Percentiles rank a stretch among this genome's conserved stretches.
These are phyloP conservation scores for Goniozus legneri DNA, from an alignment of 1,140 invertebrate genomes.

Conservation along the genomic window DNA sequence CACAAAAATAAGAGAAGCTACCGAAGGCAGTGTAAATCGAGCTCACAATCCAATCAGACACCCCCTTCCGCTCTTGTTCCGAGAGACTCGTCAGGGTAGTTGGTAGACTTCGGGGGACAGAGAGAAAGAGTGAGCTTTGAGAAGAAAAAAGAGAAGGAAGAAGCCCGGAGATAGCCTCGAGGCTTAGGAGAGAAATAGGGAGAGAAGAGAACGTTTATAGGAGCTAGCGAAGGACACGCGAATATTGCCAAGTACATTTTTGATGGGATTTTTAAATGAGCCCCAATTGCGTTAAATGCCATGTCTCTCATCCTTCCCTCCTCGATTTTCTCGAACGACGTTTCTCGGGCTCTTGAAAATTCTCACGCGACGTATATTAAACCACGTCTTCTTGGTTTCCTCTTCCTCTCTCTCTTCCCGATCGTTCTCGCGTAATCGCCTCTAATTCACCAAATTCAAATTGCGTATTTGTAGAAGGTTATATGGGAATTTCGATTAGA, in stretches of 20 bases:
- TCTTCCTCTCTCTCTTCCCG: not conserved
- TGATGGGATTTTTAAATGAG: conserved; percentile 55
- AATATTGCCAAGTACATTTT: conserved; percentile 45
- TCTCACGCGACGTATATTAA: conserved; percentile 22
- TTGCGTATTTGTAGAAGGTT: too few relatives aligned
- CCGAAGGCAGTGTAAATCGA: conserved; percentile 45
- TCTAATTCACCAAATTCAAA: too few relatives aligned
- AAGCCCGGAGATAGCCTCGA: not conserved
- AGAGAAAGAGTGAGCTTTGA: conserved; percentile 8
- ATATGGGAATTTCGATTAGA: too few relatives aligned
- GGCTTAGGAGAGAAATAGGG: conserved; percentile 1
- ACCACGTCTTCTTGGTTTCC: not conserved
- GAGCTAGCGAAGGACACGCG: conserved; percentile 15
- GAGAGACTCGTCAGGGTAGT: conserved; percentile 16
- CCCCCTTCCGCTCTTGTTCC: conserved; percentile 13
- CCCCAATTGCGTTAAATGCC: conserved; percentile 49
- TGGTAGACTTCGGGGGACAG: conserved; percentile 9
- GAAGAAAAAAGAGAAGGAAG: conserved; percentile 6
- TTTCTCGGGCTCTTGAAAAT: conserved; percentile 30
- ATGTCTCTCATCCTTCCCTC: conserved; percentile 33
- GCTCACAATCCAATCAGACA: conserved; percentile 48
- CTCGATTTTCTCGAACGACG: conserved; percentile 48
- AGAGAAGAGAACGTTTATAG: conserved; percentile 12
- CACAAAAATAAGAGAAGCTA: conserved; percentile 1
- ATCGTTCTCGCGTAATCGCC: too few relatives aligned